Conservation (phyloP, 2,888 invertebrate genomes). For the Himalopsyche kuldschensis region DNA sequence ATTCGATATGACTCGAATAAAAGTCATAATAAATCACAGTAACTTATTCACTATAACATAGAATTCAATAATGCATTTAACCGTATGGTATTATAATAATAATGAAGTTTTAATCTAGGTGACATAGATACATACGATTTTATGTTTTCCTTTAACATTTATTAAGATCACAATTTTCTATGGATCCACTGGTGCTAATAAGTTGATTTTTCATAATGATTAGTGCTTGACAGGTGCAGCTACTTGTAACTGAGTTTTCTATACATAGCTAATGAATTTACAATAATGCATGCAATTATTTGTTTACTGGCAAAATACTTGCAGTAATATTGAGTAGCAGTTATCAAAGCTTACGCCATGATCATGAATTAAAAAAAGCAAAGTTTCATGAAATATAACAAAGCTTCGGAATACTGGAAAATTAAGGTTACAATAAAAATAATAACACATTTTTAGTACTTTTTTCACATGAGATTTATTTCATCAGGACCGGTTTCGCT, state of each 20-base stretch:
- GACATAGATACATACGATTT: not conserved
- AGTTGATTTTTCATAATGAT: not conserved
- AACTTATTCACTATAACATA: not conserved
- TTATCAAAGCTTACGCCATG: no score
- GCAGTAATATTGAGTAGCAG: not conserved
- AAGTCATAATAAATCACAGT: not conserved
- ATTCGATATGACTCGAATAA: slow-evolving; percentile 1
- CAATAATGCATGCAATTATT: not conserved
- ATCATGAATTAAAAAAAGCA: no score
- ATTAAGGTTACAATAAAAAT: no score
- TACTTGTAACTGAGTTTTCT: not conserved
- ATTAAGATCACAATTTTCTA: not conserved
- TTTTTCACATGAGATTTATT: no score
- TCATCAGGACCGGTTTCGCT: no score
- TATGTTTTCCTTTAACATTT: not conserved
- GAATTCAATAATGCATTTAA: not conserved
- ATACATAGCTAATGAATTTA: not conserved
- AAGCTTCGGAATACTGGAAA: no score
- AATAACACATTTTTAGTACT: no score
- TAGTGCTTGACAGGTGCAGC: not conserved
- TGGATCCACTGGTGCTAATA: not conserved
- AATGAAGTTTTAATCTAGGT: not conserved
- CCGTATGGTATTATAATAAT: not conserved
- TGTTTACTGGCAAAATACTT: not conserved
- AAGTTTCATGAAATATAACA: no score